A percentile compares a stretch with the other conserved stretches of the same genome.
Evolutionary conservation across 2,888 invertebrate species (phyloP).

Genomic region (Cacoxenus indagator): DNA sequence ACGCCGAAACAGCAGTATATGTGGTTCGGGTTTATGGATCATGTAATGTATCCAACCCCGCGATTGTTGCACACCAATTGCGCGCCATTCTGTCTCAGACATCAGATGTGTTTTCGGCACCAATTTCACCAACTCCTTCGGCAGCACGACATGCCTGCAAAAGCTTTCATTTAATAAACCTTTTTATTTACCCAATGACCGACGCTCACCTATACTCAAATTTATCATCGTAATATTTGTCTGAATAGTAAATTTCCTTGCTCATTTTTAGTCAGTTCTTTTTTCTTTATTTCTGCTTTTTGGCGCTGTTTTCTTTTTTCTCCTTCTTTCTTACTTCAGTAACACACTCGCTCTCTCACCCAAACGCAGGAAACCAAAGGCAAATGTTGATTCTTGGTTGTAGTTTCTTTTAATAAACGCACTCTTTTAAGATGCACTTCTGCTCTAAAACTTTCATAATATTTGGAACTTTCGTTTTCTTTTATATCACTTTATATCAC

Average conservation of each 20-base stretch:
- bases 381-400: neutral
- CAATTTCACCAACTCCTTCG: conserved; percentile 90
- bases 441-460: no score
- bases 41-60: conserved; percentile 98
- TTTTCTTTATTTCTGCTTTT: neutral
- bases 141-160: conserved; percentile 95
- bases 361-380: neutral
- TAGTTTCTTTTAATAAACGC: neutral
- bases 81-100: conserved; percentile 94
- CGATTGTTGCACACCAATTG: conserved; percentile 95
- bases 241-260: conserved; percentile 91
- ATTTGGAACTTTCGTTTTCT: no score
- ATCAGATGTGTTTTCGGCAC: conserved; percentile 94
- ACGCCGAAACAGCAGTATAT: conserved; percentile 88
- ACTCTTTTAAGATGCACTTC: neutral
- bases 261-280: conserved; percentile 71
- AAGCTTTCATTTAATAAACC: neutral
- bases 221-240: conserved; percentile 91
- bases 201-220: conserved; percentile 88
- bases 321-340: no score
- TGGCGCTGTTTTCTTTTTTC: neutral
- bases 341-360: neutral
- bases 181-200: neutral
- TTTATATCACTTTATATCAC: neutral
- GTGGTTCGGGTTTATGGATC: conserved; percentile 95